phyloP scores from a whole-genome alignment of 2,888 invertebrate genomes.

The Spisula solida region DNA sequence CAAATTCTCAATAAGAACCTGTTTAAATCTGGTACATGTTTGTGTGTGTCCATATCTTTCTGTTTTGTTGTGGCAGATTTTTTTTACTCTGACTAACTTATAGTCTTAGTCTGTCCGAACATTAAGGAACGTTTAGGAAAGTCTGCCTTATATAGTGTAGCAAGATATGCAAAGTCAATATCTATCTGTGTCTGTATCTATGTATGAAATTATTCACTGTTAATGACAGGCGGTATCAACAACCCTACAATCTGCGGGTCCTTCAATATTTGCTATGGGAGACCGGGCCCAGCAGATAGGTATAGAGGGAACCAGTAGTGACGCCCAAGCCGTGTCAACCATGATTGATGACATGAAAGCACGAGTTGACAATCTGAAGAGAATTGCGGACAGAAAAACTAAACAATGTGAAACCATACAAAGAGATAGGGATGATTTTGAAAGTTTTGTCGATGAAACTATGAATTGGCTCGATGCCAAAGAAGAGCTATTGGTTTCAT shows the following conservation, averaged over 20 bases:
- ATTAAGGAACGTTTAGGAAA: too few relatives aligned
- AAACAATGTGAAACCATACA: conserved; percentile 93
- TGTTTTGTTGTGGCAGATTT: too few relatives aligned
- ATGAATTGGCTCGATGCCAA: conserved; percentile 82
- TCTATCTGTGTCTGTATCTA: background rate
- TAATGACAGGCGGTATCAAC: conserved; percentile 74
- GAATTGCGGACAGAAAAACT: conserved; percentile 94
- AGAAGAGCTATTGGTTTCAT: conserved; percentile 76
- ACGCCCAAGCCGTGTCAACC: conserved; percentile 92
- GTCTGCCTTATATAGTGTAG: background rate
- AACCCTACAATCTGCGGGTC: conserved; percentile 89
- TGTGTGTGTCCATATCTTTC: too few relatives aligned
- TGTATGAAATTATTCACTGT: conserved; percentile 29
- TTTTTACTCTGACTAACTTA: too few relatives aligned
- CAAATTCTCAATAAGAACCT: too few relatives aligned
- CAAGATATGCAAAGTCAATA: background rate
- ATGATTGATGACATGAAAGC: conserved; percentile 94
- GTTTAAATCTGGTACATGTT: too few relatives aligned
- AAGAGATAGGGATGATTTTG: conserved; percentile 80
- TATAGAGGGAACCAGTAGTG: conserved; percentile 93
- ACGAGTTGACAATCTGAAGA: conserved; percentile 92
- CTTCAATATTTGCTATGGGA: conserved; percentile 94
- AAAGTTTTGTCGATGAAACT: conserved; percentile 77
- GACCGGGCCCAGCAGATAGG: conserved; percentile 98
- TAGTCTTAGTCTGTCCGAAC: too few relatives aligned